Evolutionary conservation across 1,140 invertebrate genomes (phyloP).

Genomic region (Heliothis virescens): DNA sequence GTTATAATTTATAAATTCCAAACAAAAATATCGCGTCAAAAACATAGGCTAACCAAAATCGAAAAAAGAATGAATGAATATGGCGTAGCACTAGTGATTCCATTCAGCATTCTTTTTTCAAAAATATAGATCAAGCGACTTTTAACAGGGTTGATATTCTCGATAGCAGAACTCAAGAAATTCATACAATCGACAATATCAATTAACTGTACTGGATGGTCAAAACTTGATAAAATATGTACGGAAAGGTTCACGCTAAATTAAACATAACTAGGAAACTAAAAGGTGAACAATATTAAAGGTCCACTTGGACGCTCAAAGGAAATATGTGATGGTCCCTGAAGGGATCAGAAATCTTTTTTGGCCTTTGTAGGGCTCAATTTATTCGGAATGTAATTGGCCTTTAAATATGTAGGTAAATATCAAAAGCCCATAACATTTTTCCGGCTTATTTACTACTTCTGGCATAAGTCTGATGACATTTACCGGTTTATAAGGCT

Average conservation of each 20-base stretch:
- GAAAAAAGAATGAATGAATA: neutral
- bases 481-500: neutral
- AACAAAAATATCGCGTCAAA: neutral
- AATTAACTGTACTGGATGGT: slow-evolving; percentile 46
- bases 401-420: slow-evolving; percentile 49
- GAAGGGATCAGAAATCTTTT: slow-evolving; percentile 54
- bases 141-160: slow-evolving; percentile 20
- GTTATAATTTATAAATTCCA: neutral
- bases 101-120: slow-evolving; percentile 11
- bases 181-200: slow-evolving; percentile 20
- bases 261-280: slow-evolving; percentile 47
- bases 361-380: slow-evolving; percentile 41
- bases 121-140: neutral
- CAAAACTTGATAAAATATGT: slow-evolving; percentile 15
- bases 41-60: neutral
- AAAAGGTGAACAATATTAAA: slow-evolving; percentile 52
- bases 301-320: slow-evolving; percentile 52
- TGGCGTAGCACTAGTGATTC: neutral
- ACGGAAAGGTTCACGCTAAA: slow-evolving; percentile 39
- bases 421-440: slow-evolving; percentile 36
- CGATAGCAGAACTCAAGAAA: neutral
- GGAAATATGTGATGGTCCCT: slow-evolving; percentile 55
- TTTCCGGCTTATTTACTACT: slow-evolving; percentile 41
- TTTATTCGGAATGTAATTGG: slow-evolving; percentile 55
- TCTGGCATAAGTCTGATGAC: neutral